Evolutionary conservation across 2,888 invertebrate species (phyloP).

Genomic region (Adelognathus sp.): DNA sequence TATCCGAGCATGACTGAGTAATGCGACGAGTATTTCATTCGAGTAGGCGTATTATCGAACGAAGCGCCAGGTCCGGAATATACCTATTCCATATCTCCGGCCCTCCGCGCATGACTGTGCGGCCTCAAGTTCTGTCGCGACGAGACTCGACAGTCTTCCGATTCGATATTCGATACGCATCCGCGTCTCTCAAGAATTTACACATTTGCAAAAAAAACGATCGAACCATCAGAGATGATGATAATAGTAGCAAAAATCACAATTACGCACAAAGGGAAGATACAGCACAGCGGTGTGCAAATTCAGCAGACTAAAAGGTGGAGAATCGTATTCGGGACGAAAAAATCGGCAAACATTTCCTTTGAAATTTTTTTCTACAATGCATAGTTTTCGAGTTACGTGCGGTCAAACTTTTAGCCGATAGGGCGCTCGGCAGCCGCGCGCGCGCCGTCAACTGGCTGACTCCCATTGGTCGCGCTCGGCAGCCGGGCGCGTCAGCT

Average conservation of each 20-base stretch:
- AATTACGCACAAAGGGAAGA: background rate
- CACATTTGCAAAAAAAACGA: slow-evolving; percentile 25
- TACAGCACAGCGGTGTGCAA: background rate
- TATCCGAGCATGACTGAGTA: slow-evolving; percentile 39
- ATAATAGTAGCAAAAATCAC: background rate
- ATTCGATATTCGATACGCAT: slow-evolving; percentile 35
- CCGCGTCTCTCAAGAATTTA: background rate
- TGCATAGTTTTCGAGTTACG: background rate
- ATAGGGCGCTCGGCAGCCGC: background rate
- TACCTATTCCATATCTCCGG: slow-evolving; percentile 14
- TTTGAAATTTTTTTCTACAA: background rate
- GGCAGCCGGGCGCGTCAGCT: background rate
- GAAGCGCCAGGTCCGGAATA: slow-evolving; percentile 49
- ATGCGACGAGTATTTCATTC: slow-evolving; percentile 46
- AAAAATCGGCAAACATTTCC: background rate
- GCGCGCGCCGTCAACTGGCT: too few species aligned
- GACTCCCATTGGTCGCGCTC: background rate
- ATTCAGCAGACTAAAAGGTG: background rate
- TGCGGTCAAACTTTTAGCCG: background rate
- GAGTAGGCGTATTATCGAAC: slow-evolving; percentile 55
- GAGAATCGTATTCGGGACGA: background rate
- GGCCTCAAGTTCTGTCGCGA: background rate
- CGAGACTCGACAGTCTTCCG: background rate
- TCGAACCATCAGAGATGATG: background rate
- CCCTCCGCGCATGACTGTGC: background rate